Percentiles rank a stretch among this genome's conserved stretches.
Conservation (phyloP, 2,888 invertebrate species). For the Desoria tigrina region DNA sequence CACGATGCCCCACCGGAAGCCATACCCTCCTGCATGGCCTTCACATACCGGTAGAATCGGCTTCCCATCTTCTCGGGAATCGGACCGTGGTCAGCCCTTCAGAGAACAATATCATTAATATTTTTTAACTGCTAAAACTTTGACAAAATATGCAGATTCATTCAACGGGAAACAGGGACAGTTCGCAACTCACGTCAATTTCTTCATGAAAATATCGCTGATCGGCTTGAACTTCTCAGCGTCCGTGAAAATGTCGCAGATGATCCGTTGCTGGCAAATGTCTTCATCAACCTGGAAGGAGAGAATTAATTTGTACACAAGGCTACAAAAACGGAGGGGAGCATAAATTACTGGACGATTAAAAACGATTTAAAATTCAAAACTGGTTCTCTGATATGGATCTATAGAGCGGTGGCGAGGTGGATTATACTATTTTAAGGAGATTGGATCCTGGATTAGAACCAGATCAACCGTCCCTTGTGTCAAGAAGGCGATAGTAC, state of each 20-base stretch:
- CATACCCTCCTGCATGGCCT: conserved; percentile 54
- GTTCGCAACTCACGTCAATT: conserved; percentile 50
- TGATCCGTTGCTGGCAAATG: conserved; percentile 53
- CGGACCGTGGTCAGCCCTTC: conserved; percentile 52
- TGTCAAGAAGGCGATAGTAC: background rate
- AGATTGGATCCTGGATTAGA: no score
- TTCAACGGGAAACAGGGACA: conserved; percentile 1
- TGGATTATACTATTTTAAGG: no score
- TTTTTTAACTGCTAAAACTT: no score
- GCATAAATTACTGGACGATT: no score
- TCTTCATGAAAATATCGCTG: conserved; percentile 54
- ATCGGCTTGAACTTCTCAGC: conserved; percentile 54
- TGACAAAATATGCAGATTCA: background rate
- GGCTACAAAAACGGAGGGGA: no score
- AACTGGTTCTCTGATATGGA: no score
- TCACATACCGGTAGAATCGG: conserved; percentile 54
- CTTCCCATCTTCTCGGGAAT: conserved; percentile 52
- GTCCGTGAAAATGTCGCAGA: conserved; percentile 54
- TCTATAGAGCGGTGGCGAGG: no score
- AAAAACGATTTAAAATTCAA: no score
- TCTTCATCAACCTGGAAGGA: conserved; percentile 52
- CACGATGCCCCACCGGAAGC: conserved; percentile 51
- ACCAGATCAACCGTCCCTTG: background rate
- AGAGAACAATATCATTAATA: no score
- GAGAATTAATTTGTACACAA: conserved; percentile 2